Evolutionary conservation across 2,113 vertebrate species (phyloP).

Genomic region (Sphyrna mokarran): DNA sequence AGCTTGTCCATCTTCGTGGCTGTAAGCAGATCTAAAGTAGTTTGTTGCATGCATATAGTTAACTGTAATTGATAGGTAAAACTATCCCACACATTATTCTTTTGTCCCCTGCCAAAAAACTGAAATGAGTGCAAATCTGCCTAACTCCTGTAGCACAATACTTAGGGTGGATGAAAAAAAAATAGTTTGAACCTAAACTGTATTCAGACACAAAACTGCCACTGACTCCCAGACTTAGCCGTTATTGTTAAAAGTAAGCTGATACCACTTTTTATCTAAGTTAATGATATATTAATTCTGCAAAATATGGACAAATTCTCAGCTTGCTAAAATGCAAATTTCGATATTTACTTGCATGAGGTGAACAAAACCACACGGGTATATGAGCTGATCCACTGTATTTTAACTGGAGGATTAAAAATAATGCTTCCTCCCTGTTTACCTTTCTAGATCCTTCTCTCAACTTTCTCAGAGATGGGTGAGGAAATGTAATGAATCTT

Average conservation of each 20-base stretch:
- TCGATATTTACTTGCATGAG: background rate
- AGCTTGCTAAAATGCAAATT: background rate
- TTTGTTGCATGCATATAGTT: constrained; percentile 63
- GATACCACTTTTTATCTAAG: background rate
- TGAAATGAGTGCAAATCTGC: background rate
- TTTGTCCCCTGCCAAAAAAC: background rate
- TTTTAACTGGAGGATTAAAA: background rate
- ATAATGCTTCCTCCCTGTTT: background rate
- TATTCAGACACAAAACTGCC: background rate
- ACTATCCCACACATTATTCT: background rate
- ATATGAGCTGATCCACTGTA: background rate
- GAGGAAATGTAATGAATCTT: background rate
- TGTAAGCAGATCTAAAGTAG: constrained; percentile 95
- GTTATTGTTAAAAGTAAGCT: background rate
- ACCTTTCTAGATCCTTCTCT: background rate
- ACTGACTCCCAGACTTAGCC: background rate
- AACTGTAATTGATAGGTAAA: constrained; percentile 54
- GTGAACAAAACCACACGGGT: background rate
- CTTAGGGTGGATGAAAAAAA: background rate
- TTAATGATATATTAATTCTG: background rate
- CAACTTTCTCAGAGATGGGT: background rate
- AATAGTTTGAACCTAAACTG: background rate
- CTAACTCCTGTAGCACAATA: background rate
- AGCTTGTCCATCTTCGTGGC: constrained; percentile 88
- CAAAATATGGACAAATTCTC: background rate